Percentiles rank a stretch among this genome's conserved stretches.
Evolutionary conservation across 2,113 vertebrate genomes (phyloP).

Genomic region (Hirundichthys speculiger): DNA sequence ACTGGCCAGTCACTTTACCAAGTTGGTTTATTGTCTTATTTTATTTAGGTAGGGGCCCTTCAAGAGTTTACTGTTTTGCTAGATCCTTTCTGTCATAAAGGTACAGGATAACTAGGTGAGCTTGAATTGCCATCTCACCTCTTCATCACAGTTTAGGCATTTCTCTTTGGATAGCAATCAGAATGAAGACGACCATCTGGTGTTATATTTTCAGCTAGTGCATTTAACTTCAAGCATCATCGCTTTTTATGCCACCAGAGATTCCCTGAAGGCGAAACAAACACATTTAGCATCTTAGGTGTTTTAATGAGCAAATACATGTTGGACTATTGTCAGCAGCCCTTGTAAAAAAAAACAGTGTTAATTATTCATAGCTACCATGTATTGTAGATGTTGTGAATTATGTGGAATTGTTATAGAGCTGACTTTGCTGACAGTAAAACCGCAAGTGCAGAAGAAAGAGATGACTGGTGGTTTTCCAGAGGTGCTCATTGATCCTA

Average conservation of each 20-base stretch:
- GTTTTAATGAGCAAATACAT: slow-evolving; percentile 3
- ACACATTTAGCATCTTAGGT: background rate
- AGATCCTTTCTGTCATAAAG: background rate
- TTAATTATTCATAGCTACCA: slow-evolving; percentile 27
- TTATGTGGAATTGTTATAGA: background rate
- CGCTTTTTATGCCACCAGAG: background rate
- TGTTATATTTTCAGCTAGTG: background rate
- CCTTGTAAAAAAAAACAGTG: background rate
- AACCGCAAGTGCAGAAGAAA: background rate
- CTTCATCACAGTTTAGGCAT: background rate
- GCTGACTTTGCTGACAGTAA: slow-evolving; percentile 15
- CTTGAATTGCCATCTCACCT: background rate
- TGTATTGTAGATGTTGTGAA: background rate
- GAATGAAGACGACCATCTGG: background rate
- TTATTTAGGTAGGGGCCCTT: background rate
- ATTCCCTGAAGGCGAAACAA: slow-evolving; percentile 25
- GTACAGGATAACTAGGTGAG: background rate
- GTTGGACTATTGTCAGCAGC: background rate
- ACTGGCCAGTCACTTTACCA: background rate
- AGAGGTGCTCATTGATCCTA: slow-evolving; percentile 28
- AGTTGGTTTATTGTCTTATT: background rate
- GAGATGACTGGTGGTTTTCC: slow-evolving; percentile 20
- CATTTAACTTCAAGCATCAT: background rate
- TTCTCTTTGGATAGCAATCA: background rate
- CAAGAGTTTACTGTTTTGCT: background rate